Percentiles rank a stretch among this genome's conserved stretches.
Evolutionary conservation across 2,113 vertebrate genomes (phyloP).

Genomic region (Grallaria varia): DNA sequence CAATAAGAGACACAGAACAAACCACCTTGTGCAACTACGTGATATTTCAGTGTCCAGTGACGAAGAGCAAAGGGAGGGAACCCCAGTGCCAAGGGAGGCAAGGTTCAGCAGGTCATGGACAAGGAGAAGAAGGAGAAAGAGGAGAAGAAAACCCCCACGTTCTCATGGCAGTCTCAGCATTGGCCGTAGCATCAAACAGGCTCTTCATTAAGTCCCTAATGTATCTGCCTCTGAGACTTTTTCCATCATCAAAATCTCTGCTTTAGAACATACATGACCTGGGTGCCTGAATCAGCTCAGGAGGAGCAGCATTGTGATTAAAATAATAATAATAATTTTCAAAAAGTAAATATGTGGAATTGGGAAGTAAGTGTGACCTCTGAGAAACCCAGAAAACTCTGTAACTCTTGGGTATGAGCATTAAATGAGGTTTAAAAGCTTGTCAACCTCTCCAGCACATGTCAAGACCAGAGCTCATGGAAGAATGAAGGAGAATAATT

Average conservation of each 20-base stretch:
- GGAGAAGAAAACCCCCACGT: not conserved
- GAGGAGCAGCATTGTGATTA: not conserved
- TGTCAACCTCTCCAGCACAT: not conserved
- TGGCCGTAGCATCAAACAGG: not conserved
- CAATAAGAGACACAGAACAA: not conserved
- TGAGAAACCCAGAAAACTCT: not conserved
- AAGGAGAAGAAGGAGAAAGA: not conserved
- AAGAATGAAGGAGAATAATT: not conserved
- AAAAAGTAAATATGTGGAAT: not conserved
- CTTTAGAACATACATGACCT: not conserved
- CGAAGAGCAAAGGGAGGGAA: not conserved
- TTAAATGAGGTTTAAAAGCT: not conserved
- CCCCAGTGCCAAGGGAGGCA: not conserved
- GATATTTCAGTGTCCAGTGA: rapidly evolving
- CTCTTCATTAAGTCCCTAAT: not conserved
- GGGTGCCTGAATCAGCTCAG: not conserved
- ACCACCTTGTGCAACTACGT: rapidly evolving
- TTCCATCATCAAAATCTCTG: not conserved
- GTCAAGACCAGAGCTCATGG: not conserved
- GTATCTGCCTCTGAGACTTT: not conserved
- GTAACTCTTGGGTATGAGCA: not conserved
- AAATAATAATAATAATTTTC: not conserved
- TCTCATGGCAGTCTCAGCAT: not conserved
- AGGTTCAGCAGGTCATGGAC: not conserved
- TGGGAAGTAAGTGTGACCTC: not conserved